Conservation (phyloP, 2,113 vertebrate genomes). For the Symphodus melops region DNA sequence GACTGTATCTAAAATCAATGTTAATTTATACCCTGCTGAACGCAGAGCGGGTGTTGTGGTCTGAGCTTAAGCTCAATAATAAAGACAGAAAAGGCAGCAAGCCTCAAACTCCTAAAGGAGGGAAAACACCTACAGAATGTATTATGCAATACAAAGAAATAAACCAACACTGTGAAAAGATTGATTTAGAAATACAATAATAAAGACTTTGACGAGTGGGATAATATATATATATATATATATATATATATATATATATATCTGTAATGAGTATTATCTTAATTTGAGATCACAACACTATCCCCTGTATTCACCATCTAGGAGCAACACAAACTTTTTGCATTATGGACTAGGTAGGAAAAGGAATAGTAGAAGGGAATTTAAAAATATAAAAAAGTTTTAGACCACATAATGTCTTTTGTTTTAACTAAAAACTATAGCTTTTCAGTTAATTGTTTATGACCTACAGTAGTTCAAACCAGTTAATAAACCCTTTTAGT, state of each 20-base stretch:
- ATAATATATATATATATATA: too few species aligned
- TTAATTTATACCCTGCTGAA: constrained; percentile 62
- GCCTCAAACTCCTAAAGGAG: constrained; percentile 3
- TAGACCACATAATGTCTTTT: too few species aligned
- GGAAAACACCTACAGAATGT: background rate
- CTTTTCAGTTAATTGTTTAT: background rate
- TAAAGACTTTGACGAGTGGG: too few species aligned
- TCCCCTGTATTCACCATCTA: too few species aligned
- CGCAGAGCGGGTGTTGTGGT: constrained; percentile 29
- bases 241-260: too few species aligned
- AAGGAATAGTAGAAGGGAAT: too few species aligned
- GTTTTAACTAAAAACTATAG: background rate
- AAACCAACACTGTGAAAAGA: background rate
- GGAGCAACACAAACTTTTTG: too few species aligned
- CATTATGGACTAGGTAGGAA: too few species aligned
- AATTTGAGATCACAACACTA: too few species aligned
- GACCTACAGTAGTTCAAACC: background rate
- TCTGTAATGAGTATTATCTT: too few species aligned
- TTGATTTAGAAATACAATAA: too few species aligned
- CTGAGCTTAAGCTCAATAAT: constrained; percentile 41
- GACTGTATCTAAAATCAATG: constrained; percentile 58
- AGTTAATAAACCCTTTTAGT: background rate
- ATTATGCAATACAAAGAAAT: background rate
- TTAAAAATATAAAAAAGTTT: too few species aligned
- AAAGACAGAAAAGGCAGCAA: constrained; percentile 26